Conservation (phyloP, 2,113 vertebrate species). For the Silurus meridionalis region DNA sequence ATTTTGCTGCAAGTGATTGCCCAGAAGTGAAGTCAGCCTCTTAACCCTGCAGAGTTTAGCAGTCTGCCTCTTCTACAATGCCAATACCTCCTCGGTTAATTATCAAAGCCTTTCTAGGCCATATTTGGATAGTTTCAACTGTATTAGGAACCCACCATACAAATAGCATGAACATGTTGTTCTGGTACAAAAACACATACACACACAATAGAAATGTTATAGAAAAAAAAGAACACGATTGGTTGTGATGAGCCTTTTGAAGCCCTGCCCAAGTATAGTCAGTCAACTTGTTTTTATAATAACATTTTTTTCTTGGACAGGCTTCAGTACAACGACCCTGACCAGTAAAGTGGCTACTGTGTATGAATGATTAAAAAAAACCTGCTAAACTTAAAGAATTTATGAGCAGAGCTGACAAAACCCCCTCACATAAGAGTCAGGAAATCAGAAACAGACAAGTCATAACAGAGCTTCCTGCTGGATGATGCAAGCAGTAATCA, state of each 20-base stretch:
- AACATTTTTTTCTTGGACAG: neutral
- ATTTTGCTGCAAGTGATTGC: no score
- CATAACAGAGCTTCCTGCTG: neutral
- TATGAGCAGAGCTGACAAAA: neutral
- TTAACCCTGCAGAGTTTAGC: no score
- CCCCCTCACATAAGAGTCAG: neutral
- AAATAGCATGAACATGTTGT: no score
- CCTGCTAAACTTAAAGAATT: neutral
- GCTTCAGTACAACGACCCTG: neutral
- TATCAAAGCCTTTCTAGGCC: no score
- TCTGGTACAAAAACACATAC: no score
- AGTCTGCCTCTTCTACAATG: no score
- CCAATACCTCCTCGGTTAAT: no score
- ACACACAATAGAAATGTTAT: no score
- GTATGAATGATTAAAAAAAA: neutral
- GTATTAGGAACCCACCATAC: no score
- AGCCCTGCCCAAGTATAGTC: neutral
- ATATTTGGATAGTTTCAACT: no score
- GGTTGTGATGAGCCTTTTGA: neutral
- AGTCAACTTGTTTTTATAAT: neutral
- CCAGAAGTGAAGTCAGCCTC: no score
- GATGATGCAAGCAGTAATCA: neutral
- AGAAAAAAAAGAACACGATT: neutral
- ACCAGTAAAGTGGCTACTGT: neutral
- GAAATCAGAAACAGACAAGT: neutral